These are phyloP conservation scores for Eriocheir sinensis DNA, from an alignment of 1,140 invertebrate species.

Conservation along the genomic window DNA sequence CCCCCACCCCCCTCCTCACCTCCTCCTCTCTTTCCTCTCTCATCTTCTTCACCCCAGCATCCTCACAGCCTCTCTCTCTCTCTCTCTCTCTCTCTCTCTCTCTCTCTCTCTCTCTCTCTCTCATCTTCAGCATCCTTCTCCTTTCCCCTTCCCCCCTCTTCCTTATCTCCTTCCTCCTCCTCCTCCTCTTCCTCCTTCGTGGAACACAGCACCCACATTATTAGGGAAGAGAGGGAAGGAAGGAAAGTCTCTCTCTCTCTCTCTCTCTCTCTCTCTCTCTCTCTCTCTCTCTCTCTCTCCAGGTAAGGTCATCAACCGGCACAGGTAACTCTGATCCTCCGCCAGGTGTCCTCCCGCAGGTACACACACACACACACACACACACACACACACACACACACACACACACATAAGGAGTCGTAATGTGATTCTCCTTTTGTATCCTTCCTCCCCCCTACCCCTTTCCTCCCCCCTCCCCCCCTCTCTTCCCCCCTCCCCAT, in stretches of 20 bases:
- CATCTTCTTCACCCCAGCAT: neutral
- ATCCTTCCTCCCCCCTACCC: neutral
- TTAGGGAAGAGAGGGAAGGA: neutral
- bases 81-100: conserved; percentile 16
- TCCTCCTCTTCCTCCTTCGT: neutral
- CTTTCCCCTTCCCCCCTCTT: neutral
- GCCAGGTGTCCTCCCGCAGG: neutral
- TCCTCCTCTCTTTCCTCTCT: neutral
- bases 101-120: neutral
- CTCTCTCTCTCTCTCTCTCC: neutral
- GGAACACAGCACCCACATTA: neutral
- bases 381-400: no score
- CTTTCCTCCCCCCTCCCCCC: neutral
- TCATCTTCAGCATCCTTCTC: neutral
- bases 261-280: conserved; percentile 36
- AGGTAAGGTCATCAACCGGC: no score
- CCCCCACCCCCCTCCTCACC: neutral
- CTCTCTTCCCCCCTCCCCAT: neutral
- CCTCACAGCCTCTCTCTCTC: neutral
- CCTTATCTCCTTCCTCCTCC: neutral
- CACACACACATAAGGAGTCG: no score
- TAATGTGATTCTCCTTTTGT: no score
- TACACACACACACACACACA: no score
- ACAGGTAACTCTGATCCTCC: no score
- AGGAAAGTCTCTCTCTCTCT: conserved; percentile 34